Evolutionary conservation across 2,113 vertebrate genomes (phyloP).

Genomic region (Corynorhinus townsendii): DNA sequence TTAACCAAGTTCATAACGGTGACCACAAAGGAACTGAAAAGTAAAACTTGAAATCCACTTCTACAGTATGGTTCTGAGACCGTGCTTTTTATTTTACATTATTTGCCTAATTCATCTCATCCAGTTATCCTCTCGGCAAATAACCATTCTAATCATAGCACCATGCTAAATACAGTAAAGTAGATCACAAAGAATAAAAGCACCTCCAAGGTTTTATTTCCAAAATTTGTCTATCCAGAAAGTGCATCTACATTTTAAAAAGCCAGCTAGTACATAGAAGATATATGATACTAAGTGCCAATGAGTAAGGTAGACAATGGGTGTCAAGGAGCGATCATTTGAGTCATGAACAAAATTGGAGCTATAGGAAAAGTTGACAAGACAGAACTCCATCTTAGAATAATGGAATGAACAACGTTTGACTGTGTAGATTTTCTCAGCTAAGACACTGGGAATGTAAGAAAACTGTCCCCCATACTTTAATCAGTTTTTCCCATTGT

Average conservation of each 20-base stretch:
- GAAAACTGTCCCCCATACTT: neutral
- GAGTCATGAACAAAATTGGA: neutral
- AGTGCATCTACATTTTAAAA: neutral
- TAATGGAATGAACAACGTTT: neutral
- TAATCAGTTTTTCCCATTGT: neutral
- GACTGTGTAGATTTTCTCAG: neutral
- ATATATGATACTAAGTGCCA: neutral
- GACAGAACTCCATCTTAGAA: neutral
- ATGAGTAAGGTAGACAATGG: neutral
- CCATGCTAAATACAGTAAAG: neutral
- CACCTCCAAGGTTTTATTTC: neutral
- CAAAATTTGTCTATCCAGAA: neutral
- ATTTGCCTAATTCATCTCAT: constrained; percentile 15
- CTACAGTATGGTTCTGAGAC: neutral
- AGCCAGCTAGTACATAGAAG: neutral
- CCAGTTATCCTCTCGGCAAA: neutral
- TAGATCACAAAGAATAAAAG: neutral
- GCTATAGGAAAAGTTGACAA: neutral
- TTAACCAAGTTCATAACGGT: neutral
- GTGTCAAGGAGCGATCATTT: neutral
- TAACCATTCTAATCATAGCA: constrained; percentile 25
- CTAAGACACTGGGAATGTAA: neutral
- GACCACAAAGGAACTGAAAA: neutral
- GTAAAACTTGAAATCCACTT: neutral
- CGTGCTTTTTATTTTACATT: constrained; percentile 1